Evolutionary conservation across 1,140 invertebrate genomes (phyloP).

Genomic region (Pseudomyrmex gracilis): DNA sequence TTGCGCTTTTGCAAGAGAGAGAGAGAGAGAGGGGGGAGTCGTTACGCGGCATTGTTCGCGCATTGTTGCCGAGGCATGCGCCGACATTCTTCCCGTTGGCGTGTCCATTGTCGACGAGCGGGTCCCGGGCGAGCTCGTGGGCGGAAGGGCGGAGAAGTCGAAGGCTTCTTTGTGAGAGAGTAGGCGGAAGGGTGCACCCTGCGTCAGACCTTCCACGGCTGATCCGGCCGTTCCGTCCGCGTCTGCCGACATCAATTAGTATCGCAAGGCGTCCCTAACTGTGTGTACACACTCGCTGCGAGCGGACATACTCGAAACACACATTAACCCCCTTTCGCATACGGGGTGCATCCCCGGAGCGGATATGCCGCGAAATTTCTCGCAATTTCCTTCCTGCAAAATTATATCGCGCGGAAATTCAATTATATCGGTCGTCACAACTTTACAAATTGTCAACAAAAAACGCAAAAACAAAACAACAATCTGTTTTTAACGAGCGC

Average conservation of each 20-base stretch:
- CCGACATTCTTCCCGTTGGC: conserved; percentile 65
- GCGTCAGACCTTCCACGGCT: conserved; percentile 43
- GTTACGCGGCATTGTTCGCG: conserved; percentile 80
- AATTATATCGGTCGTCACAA: too few relatives aligned
- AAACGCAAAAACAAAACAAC: conserved; percentile 20
- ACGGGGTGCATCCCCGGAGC: neutral
- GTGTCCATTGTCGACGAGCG: conserved; percentile 78
- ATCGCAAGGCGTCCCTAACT: conserved; percentile 60
- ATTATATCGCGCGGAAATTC: too few relatives aligned
- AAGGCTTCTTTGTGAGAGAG: conserved; percentile 70
- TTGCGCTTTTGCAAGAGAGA: conserved; percentile 37
- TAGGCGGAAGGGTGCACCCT: conserved; percentile 53
- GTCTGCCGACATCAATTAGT: conserved; percentile 73
- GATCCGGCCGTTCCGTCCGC: conserved; percentile 56
- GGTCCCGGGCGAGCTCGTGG: conserved; percentile 12
- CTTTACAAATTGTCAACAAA: too few relatives aligned
- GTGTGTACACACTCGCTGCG: conserved; percentile 50
- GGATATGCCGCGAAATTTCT: neutral
- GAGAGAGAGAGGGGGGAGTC: conserved; percentile 63
- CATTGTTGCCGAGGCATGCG: conserved; percentile 61
- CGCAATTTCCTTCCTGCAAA: neutral
- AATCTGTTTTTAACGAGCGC: neutral
- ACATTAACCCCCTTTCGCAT: conserved; percentile 29
- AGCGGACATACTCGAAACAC: conserved; percentile 29
- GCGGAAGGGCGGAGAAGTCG: conserved; percentile 57